Base-by-base conservation (phyloP, 2,888 invertebrate genomes). In the Eupithecia insigniata region DNA sequence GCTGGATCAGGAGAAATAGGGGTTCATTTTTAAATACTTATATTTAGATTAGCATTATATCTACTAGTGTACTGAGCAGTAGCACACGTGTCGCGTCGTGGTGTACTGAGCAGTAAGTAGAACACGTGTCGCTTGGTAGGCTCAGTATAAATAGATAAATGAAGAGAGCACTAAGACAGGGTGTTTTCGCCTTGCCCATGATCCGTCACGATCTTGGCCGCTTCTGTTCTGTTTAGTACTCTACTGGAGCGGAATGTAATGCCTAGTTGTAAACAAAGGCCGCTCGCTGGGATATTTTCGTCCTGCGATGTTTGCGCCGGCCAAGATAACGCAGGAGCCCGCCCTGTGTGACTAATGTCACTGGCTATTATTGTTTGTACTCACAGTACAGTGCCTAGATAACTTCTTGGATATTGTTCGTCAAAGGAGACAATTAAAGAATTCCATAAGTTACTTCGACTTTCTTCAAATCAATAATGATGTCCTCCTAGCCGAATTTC, bases 341-440 rank as follows among this genome's bases (percentile, higher is more conserved):
- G 12, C 34, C 82, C 83, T 86, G 82, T 83, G 8, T 91, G 91
- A 92, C 90, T 91, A 91, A 91, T 88, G 87, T 80, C 81, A 65
- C 78, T 83, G 22, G 86, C 82, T 90, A 90, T 82, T 89, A 85
- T 85, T 84, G 85, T 88, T 86, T 88, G 83, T 87, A 86, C 84
- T 84, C 84, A 82, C 84, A 83, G 83, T 87, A 84, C 87, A 39
- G 66, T 70, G 82, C 82, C 79, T 84, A n/a, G n/a, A n/a, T n/a
- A n/a, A n/a, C n/a, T n/a, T 84, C 82, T 82, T 79, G 84, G 84
- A 89, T 90, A 90, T 86, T 85, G 83, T 83, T 85, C 84, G 87
- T 90, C 88, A 90, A 34, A 34, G 81, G 32, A 7, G n/a, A 61
- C 28, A 18, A n/a, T 1, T n/a, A 60, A 32, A n/a, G 32, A n/a